These are phyloP conservation scores for Mycogona germanica DNA, from an alignment of 2,888 invertebrate species.

Conservation along the genomic window DNA sequence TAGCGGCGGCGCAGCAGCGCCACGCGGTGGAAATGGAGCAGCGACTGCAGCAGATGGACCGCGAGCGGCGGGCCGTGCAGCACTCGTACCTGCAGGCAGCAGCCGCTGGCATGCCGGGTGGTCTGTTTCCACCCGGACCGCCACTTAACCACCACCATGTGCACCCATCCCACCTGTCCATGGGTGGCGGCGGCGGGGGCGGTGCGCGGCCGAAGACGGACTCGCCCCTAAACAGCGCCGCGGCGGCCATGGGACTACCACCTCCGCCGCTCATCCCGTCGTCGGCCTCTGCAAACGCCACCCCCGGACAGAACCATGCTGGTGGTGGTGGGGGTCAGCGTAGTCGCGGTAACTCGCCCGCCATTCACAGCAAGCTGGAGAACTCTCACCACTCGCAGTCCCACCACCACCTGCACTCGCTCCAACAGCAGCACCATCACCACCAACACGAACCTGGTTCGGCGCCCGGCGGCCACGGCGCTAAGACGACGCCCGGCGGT, in stretches of 20 bases:
- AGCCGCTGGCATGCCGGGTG: conserved; percentile 14
- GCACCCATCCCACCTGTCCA: too few species aligned
- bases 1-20: conserved; percentile 14
- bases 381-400: conserved; percentile 13
- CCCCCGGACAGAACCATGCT: conserved; percentile 17
- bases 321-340: too few species aligned
- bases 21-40: conserved; percentile 13
- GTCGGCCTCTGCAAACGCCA: conserved; percentile 18
- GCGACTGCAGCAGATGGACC: conserved; percentile 18
- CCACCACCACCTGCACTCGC: too few species aligned
- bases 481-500: conserved; percentile 5
- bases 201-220: conserved; percentile 18
- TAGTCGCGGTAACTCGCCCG: conserved; percentile 20
- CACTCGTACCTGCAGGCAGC: conserved; percentile 11
- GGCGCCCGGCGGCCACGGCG: neutral
- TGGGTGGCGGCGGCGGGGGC: conserved; percentile 1
- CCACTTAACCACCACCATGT: too few species aligned
- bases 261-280: conserved; percentile 21
- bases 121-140: conserved; percentile 14
- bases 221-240: conserved; percentile 19
- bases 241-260: conserved; percentile 11
- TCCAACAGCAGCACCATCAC: too few species aligned
- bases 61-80: conserved; percentile 16
- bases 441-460: too few species aligned
- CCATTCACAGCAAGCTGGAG: conserved; percentile 18